Evolutionary conservation across 2,113 vertebrate genomes (phyloP).

Genomic region (Centrocercus urophasianus): DNA sequence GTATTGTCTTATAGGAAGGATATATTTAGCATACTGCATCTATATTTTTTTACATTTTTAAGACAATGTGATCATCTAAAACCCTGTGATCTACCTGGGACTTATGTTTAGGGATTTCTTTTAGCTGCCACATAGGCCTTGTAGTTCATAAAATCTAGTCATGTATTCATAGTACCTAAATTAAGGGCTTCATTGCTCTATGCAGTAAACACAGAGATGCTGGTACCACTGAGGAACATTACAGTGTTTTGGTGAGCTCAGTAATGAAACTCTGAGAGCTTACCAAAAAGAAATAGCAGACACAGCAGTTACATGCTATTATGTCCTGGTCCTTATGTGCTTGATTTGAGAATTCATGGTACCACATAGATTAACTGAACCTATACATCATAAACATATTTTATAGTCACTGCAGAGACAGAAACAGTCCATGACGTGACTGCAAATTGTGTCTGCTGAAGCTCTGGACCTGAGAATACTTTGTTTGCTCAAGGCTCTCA

Average conservation of each 20-base stretch:
- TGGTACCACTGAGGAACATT: not conserved
- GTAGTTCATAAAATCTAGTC: not conserved
- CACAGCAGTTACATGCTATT: not conserved
- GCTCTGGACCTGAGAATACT: not conserved
- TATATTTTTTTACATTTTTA: not conserved
- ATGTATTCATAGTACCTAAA: not conserved
- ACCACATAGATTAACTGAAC: not conserved
- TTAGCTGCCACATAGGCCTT: not conserved
- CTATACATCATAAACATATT: not conserved
- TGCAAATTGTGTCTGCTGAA: not conserved
- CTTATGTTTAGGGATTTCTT: not conserved
- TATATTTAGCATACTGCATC: not conserved
- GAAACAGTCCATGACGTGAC: not conserved
- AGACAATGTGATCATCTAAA: not conserved
- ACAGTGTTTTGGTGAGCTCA: not conserved
- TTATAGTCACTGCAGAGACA: not conserved
- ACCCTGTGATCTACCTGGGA: not conserved
- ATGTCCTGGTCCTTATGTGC: not conserved
- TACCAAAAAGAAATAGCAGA: not conserved
- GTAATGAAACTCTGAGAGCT: not conserved
- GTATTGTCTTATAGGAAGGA: not conserved
- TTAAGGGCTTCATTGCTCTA: not conserved
- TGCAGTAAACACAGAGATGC: accelerated
- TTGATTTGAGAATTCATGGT: not conserved
- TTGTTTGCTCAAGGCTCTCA: not conserved